Percentiles rank a stretch among this genome's conserved stretches.
phyloP scores from a whole-genome alignment of 1,140 invertebrate species.

The Bilobella aurantiaca region DNA sequence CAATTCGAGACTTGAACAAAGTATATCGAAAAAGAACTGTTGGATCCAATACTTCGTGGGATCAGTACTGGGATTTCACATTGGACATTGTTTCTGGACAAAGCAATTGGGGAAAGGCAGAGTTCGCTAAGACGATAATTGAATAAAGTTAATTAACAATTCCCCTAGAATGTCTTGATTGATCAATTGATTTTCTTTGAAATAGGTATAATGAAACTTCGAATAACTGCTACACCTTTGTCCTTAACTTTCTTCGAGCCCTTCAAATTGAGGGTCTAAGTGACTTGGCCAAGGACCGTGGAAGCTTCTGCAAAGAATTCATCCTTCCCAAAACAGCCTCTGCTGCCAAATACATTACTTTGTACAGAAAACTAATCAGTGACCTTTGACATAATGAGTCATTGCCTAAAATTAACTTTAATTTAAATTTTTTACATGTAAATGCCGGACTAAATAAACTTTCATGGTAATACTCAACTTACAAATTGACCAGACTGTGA shows the following conservation, averaged over 20 bases:
- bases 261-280: slow-evolving; percentile 53
- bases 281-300: slow-evolving; percentile 51
- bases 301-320: slow-evolving; percentile 61
- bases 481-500: too few relatives aligned
- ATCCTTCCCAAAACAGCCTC: slow-evolving; percentile 60
- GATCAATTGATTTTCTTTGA: slow-evolving; percentile 1
- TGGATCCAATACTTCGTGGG: slow-evolving; percentile 47
- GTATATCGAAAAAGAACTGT: slow-evolving; percentile 40
- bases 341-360: slow-evolving; percentile 67
- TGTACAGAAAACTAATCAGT: slow-evolving; percentile 53
- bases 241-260: slow-evolving; percentile 57
- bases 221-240: slow-evolving; percentile 70
- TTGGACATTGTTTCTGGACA: slow-evolving; percentile 54
- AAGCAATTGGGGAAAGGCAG: slow-evolving; percentile 52
- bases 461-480: too few relatives aligned
- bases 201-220: slow-evolving; percentile 55
- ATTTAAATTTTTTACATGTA: too few relatives aligned
- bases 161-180: slow-evolving; percentile 1
- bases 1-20: slow-evolving; percentile 45
- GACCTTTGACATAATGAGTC: neutral
- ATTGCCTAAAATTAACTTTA: too few relatives aligned
- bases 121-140: slow-evolving; percentile 36
- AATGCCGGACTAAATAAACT: too few relatives aligned
- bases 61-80: slow-evolving; percentile 61
- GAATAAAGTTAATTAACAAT: neutral